Evolutionary conservation across 2,888 invertebrate species (phyloP), one percentile per base, ranked within the genome.

Genomic region (Xanthostigma xanthostigma): DNA sequence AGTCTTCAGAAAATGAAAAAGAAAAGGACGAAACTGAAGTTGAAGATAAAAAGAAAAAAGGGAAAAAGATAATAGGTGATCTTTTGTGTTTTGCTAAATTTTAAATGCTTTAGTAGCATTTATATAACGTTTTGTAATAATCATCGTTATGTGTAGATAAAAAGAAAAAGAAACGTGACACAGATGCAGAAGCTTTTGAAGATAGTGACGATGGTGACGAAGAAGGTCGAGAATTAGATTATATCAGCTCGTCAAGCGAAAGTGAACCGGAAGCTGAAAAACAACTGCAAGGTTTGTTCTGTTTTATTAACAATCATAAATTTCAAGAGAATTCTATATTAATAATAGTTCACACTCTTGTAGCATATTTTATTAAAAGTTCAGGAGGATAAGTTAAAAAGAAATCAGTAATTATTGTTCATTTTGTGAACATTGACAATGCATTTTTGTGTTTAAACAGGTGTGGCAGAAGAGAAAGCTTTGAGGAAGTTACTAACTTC

Each of bases 181-280:
- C 86, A 0, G 85, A 92, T 53, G 84, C 87, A 55, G 94, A 95
- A 62, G 94, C 93, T 0, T 79, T 87, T 48, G 95, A 96, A 64
- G 96, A 97, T 61, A 94, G 94, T 54, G 96, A 96, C 65, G 95
- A 96, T 64, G 95, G 94, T 0, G 95, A 97, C 64, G 93, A 90
- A 59, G 96, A 96, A 68, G 95, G 95, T 0, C 68, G 89, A 46
- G 96, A 97, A 71, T 76, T 84, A 56, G 96, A 96, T 67, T 96
- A 96, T 61, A 94, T 95, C 75, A 11, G 88, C 81, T 67, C 83
- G 76, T 59, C 88, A 80, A 64, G 76, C 70, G 47, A 88, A 81
- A 69, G 74, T 79, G 45, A 85, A 81, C 61, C 91, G 82, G 66
- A 90, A 87, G 64, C 76, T 88, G 62, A 88, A 83, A 65, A 81